Percentiles rank a stretch among this genome's conserved stretches.
Conservation (phyloP, 2,113 vertebrate species). For the Aphyosemion australe region DNA sequence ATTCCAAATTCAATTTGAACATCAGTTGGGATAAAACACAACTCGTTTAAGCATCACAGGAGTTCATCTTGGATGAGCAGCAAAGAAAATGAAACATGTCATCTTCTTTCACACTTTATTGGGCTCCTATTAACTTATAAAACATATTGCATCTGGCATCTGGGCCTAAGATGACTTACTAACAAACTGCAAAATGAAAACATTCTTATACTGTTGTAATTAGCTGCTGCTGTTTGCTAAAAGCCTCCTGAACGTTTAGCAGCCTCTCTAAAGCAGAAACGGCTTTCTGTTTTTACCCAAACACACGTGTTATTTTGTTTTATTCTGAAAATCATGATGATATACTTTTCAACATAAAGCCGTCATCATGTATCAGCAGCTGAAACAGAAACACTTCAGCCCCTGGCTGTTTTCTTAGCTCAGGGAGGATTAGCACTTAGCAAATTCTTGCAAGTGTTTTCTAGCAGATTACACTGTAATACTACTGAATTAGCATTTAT, state of each 20-base stretch:
- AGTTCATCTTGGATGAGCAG: slow-evolving; percentile 34
- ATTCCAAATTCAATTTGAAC: slow-evolving; percentile 55
- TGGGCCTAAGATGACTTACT: neutral
- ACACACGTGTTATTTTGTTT: neutral
- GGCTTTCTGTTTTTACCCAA: neutral
- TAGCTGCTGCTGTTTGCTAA: slow-evolving; percentile 1
- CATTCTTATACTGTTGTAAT: slow-evolving; percentile 7
- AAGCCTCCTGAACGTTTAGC: no score
- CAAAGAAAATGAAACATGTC: slow-evolving; percentile 14
- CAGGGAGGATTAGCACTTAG: neutral
- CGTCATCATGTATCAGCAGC: neutral
- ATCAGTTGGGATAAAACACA: slow-evolving; percentile 34
- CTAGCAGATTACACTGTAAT: neutral
- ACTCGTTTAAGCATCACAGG: slow-evolving; percentile 25
- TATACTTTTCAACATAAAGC: neutral
- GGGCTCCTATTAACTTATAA: slow-evolving; percentile 26
- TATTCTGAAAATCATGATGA: no score
- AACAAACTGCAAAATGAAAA: slow-evolving; percentile 23
- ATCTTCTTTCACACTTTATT: slow-evolving; percentile 3
- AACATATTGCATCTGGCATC: slow-evolving; percentile 1
- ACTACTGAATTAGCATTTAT: neutral
- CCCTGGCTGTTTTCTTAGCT: neutral
- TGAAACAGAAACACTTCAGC: neutral
- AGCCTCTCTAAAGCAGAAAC: no score
- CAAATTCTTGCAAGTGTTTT: neutral